Conservation (phyloP, 2,113 vertebrate genomes). For the Lophius piscatorius region DNA sequence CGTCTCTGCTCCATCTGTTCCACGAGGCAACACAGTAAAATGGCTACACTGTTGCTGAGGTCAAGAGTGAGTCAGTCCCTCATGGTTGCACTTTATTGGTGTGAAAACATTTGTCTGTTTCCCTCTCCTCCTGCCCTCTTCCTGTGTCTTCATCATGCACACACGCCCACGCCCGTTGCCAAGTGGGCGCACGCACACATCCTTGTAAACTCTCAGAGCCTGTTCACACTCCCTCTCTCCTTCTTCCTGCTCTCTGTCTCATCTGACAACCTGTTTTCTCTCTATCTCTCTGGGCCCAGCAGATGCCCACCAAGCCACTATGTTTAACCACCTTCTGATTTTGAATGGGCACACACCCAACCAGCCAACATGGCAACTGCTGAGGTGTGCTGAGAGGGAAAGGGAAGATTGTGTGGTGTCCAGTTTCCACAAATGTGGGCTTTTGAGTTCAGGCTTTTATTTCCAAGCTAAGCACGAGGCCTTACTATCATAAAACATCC, state of each 20-base stretch:
- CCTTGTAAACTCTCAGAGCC: conserved; percentile 44
- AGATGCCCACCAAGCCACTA: conserved; percentile 7
- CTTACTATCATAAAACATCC: too few relatives aligned
- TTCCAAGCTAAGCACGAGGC: too few relatives aligned
- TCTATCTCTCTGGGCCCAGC: conserved; percentile 7
- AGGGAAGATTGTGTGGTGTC: neutral
- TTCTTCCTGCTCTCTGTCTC: conserved; percentile 52
- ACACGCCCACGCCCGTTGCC: conserved; percentile 7
- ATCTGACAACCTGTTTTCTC: conserved; percentile 38
- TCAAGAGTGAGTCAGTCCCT: conserved; percentile 57
- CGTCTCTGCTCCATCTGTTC: conserved; percentile 52
- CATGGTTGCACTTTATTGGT: conserved; percentile 56
- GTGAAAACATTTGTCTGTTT: conserved; percentile 53
- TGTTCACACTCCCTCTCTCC: conserved; percentile 2
- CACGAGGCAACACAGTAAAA: conserved; percentile 39
- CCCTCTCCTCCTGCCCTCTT: conserved; percentile 17
- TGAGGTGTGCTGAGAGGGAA: conserved; percentile 4
- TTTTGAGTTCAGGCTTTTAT: too few relatives aligned
- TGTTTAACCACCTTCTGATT: conserved; percentile 20
- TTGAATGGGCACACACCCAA: conserved; percentile 15
- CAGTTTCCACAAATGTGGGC: too few relatives aligned
- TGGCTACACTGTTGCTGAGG: conserved; percentile 35
- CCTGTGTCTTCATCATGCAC: neutral
- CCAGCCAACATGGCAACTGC: conserved; percentile 30
- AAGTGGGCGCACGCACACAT: neutral